A percentile compares a stretch with the other conserved stretches of the same genome.
Conservation (phyloP, 1,140 invertebrate genomes). For the Bombus pascuorum region DNA sequence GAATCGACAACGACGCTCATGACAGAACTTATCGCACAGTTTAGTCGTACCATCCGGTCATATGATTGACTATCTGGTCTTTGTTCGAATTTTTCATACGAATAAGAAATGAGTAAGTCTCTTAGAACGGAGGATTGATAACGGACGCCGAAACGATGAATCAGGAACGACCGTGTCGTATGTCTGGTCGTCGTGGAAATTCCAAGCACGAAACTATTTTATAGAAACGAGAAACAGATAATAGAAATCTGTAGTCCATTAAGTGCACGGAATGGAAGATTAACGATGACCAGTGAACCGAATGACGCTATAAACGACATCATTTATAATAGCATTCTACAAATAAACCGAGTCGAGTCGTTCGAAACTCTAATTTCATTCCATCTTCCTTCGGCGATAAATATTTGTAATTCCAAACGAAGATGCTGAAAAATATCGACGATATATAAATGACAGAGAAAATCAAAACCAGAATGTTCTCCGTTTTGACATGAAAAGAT, state of each 20-base stretch:
- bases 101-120: not conserved
- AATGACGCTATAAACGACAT: not conserved
- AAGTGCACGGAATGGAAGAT: not conserved
- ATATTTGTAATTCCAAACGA: no score
- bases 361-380: not conserved
- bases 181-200: not conserved
- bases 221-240: slow-evolving; percentile 6
- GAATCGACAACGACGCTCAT: not conserved
- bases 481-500: no score
- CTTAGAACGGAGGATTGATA: not conserved
- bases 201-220: not conserved
- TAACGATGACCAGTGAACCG: not conserved
- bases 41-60: not conserved
- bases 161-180: not conserved
- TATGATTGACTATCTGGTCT: not conserved
- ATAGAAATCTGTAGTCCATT: not conserved
- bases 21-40: not conserved
- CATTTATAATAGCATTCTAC: not conserved
- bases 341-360: not conserved
- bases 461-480: no score
- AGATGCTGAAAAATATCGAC: no score
- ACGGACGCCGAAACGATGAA: not conserved
- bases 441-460: no score
- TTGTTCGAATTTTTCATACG: not conserved
- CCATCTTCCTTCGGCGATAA: not conserved